A percentile compares a stretch with the other conserved stretches of the same genome.
phyloP scores from a whole-genome alignment of 2,113 vertebrate genomes.

The Regulus satrapa region DNA sequence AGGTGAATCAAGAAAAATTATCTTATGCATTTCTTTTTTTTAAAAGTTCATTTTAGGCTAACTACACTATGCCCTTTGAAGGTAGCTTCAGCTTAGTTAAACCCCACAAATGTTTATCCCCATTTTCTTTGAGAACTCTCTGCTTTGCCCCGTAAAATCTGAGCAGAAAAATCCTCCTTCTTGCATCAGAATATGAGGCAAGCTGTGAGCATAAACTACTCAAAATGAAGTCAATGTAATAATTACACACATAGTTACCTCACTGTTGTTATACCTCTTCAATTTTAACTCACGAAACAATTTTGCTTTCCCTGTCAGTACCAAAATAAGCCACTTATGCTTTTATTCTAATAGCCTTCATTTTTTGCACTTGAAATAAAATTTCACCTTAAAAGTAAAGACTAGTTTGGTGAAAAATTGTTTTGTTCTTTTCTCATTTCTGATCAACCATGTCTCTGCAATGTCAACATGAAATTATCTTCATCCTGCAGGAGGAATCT shows the following conservation, averaged over 20 bases:
- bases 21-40: not conserved
- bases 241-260: not conserved
- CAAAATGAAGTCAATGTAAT: not conserved
- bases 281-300: not conserved
- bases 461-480: slow-evolving; percentile 9
- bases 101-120: not conserved
- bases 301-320: not conserved
- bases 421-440: slow-evolving; percentile 13
- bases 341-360: not conserved
- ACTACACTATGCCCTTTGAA: not conserved
- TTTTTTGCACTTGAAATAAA: not conserved
- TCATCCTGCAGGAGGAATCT: not conserved
- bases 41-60: not conserved
- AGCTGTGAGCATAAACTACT: not conserved
- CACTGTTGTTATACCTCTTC: not conserved
- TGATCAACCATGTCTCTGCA: not conserved
- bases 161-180: not conserved
- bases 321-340: not conserved
- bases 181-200: not conserved
- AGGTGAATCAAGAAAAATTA: not conserved
- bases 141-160: not conserved
- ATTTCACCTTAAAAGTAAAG: not conserved
- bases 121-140: not conserved
- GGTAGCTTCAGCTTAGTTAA: not conserved
- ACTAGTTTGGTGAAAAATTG: not conserved